Percentiles rank a stretch among this genome's conserved stretches.
Evolutionary conservation across 2,888 invertebrate genomes (phyloP).

Genomic region (Idaea dimidiata): DNA sequence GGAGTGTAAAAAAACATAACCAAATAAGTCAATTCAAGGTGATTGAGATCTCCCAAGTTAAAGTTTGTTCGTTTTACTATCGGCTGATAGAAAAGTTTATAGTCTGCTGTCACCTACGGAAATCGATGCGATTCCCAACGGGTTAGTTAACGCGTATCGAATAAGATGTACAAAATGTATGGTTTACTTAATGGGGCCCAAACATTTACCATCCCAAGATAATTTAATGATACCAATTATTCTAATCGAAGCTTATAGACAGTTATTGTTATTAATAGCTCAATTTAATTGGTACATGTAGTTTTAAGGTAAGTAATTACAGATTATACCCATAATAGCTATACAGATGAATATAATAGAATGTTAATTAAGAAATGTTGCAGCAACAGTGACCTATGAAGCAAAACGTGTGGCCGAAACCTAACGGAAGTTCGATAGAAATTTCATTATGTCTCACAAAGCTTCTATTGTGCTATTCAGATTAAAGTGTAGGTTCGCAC

Average conservation of each 20-base stretch:
- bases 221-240: constrained; percentile 28
- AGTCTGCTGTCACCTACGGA: not conserved
- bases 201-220: constrained; percentile 24
- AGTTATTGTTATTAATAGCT: not conserved
- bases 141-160: constrained; percentile 51
- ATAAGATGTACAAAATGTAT: constrained; percentile 54
- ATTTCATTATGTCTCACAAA: constrained; percentile 53
- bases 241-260: constrained; percentile 26
- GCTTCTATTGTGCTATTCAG: constrained; percentile 39
- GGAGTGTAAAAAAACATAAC: no score
- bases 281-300: constrained; percentile 15
- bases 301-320: constrained; percentile 4
- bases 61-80: not conserved
- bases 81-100: not conserved
- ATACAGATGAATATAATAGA: constrained; percentile 14
- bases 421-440: constrained; percentile 37
- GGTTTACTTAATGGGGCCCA: constrained; percentile 20
- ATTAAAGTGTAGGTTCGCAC: constrained; percentile 41
- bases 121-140: constrained; percentile 58
- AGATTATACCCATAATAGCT: constrained; percentile 2
- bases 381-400: constrained; percentile 12
- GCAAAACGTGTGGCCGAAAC: constrained; percentile 34
- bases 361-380: constrained; percentile 20
- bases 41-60: not conserved
- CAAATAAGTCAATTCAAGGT: no score